These are phyloP conservation scores for Standfussiana lucernea DNA, from an alignment of 2,888 invertebrate species.

Conservation along the genomic window DNA sequence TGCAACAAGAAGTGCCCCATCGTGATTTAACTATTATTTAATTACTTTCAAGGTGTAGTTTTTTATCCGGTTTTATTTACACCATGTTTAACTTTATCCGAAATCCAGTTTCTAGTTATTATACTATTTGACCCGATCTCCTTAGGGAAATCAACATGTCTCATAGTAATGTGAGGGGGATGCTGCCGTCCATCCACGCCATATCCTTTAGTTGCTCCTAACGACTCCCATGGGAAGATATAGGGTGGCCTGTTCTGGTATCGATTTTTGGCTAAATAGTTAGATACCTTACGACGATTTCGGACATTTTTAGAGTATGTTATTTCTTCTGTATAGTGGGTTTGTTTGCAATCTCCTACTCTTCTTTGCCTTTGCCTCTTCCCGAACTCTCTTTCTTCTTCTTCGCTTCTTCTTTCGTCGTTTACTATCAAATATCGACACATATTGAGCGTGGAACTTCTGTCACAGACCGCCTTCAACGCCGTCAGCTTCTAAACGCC, in stretches of 20 bases:
- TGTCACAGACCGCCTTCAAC: not conserved
- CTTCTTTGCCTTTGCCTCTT: no score
- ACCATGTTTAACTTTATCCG: not conserved
- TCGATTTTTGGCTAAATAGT: slow-evolving; percentile 20
- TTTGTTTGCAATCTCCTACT: no score
- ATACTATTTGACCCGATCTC: slow-evolving; percentile 26
- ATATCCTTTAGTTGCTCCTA: slow-evolving; percentile 38
- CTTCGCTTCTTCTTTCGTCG: no score
- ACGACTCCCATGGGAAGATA: slow-evolving; percentile 45
- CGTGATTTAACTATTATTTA: no score
- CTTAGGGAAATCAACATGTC: slow-evolving; percentile 51
- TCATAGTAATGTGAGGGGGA: slow-evolving; percentile 44
- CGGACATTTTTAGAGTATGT: not conserved
- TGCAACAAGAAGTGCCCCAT: no score
- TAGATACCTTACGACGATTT: no score
- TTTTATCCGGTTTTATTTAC: not conserved
- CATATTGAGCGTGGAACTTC: not conserved
- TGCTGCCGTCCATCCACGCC: slow-evolving; percentile 20
- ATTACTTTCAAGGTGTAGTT: not conserved
- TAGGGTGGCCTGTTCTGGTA: slow-evolving; percentile 3
- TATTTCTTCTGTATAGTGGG: not conserved
- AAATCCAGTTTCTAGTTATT: slow-evolving; percentile 1
- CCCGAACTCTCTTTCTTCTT: no score
- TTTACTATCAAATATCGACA: not conserved
- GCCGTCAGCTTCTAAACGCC: not conserved